Percentiles rank a stretch among this genome's conserved stretches.
phyloP scores from a whole-genome alignment of 2,113 vertebrate species.

The Axis porcinus region DNA sequence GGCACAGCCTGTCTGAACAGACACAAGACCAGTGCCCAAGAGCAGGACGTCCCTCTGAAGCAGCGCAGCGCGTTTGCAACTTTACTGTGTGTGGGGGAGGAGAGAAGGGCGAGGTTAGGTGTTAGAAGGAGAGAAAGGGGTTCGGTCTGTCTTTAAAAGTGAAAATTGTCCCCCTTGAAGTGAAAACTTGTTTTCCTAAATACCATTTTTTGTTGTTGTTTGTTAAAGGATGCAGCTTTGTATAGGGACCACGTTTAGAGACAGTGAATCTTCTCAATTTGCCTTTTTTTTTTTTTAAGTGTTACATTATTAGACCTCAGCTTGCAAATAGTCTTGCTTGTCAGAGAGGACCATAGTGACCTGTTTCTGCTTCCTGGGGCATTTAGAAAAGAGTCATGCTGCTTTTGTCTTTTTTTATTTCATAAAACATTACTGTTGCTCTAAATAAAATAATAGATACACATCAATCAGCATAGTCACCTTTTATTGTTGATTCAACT shows the following conservation, averaged over 20 bases:
- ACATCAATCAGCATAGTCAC: slow-evolving; percentile 71
- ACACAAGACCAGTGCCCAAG: slow-evolving; percentile 50
- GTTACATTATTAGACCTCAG: not conserved
- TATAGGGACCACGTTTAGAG: not conserved
- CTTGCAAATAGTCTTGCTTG: slow-evolving; percentile 12
- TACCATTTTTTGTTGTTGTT: not conserved
- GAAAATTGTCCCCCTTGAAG: not conserved
- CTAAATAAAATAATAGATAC: slow-evolving; percentile 76
- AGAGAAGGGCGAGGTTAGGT: not conserved
- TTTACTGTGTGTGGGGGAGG: not conserved
- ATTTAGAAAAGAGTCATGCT: slow-evolving; percentile 38
- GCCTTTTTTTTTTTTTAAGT: not conserved
- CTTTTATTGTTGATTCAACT: slow-evolving; percentile 76
- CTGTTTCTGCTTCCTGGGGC: slow-evolving; percentile 30
- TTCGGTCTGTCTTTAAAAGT: not conserved
- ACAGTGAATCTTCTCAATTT: not conserved
- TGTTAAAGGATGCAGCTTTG: not conserved
- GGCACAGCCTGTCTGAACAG: slow-evolving; percentile 69
- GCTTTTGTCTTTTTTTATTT: slow-evolving; percentile 52
- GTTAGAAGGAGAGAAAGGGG: not conserved
- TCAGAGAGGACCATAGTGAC: slow-evolving; percentile 8
- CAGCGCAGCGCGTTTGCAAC: slow-evolving; percentile 35
- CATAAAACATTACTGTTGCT: slow-evolving; percentile 54
- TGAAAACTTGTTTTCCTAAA: not conserved
- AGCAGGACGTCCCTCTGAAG: slow-evolving; percentile 67